phyloP scores from a whole-genome alignment of 2,888 invertebrate genomes.

The Apeira syringaria region DNA sequence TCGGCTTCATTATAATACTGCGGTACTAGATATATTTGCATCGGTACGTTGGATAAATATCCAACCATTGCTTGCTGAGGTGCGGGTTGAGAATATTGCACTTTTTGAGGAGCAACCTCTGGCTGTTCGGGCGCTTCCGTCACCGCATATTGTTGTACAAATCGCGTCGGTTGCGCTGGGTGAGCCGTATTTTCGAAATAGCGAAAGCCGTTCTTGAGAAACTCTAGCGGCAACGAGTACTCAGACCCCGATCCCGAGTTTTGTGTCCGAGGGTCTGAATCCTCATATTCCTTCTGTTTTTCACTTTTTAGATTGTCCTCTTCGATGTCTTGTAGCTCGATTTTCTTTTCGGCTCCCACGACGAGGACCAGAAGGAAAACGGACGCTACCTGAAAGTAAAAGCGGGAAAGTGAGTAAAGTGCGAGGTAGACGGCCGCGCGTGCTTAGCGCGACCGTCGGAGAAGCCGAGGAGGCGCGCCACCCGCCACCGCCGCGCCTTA shows the following conservation, averaged over 20 bases:
- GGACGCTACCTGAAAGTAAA: constrained; percentile 73
- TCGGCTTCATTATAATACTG: constrained; percentile 64
- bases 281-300: constrained; percentile 60
- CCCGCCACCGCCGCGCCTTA: constrained; percentile 41
- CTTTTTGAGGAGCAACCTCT: constrained; percentile 36
- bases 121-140: constrained; percentile 64
- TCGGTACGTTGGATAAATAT: constrained; percentile 72
- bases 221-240: constrained; percentile 52
- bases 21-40: constrained; percentile 76
- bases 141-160: constrained; percentile 71
- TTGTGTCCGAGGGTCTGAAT: constrained; percentile 46
- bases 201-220: constrained; percentile 58
- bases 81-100: constrained; percentile 43
- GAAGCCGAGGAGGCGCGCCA: constrained; percentile 48
- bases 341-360: constrained; percentile 83
- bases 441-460: constrained; percentile 30
- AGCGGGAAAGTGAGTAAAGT: constrained; percentile 51
- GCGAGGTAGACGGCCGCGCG: constrained; percentile 22
- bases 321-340: constrained; percentile 90
- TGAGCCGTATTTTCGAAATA: constrained; percentile 55
- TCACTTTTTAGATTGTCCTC: constrained; percentile 86
- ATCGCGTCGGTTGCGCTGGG: constrained; percentile 53
- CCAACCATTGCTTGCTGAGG: constrained; percentile 67
- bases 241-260: constrained; percentile 33
- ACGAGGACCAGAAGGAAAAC: constrained; percentile 56